Evolutionary conservation across 2,113 vertebrate species (phyloP), one percentile per base, ranked within the genome.

Genomic region (Onychorhynchus coronatus): DNA sequence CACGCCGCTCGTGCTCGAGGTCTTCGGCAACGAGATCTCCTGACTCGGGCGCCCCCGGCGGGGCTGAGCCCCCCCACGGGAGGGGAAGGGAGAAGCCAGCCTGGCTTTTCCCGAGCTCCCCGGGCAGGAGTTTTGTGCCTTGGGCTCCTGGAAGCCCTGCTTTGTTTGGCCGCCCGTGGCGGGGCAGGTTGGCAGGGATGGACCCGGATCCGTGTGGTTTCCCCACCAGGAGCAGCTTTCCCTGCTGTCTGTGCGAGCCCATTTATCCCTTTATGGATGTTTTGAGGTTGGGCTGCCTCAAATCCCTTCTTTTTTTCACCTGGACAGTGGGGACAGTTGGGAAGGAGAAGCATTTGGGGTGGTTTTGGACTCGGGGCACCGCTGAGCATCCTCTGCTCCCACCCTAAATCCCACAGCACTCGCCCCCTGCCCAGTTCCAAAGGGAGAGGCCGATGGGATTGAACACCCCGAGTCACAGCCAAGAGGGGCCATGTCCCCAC

Each of bases 11-110:
- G 98, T 99, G 85, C 96, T 99, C 21, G 99, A 99, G 97, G 99
- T 99, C 72, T 99, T 99, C 31, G 99, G 99, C 94, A 99, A 98
- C 8, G 99, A 99, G 91, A 99, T 99, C 93, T 99, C 99, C 97
- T 99, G 98, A 98, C 12, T 14, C 27, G 6, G 14, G 49, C 27
- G 49, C 27, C 49, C 49, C 24, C n/a, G n/a, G 49, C 13, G 24
- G 13, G 25, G 49, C 49, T 50, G 52, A 20, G 14, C 4, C 28
- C 3, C 3, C 1, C 24, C 31, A 4, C 8, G 15, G 15, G 6
- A n/a, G n/a, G 9, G 22, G 11, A 27, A 68, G 71, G 66, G 75
- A 46, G 27, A 14, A 7, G 8, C 37, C 87, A 37, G 78, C 50
- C 55, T 2, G 42, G 82, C 42, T 39, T 56, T 79, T 20, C 33